Conservation (phyloP, 2,113 vertebrate species). For the Turnix velox region DNA sequence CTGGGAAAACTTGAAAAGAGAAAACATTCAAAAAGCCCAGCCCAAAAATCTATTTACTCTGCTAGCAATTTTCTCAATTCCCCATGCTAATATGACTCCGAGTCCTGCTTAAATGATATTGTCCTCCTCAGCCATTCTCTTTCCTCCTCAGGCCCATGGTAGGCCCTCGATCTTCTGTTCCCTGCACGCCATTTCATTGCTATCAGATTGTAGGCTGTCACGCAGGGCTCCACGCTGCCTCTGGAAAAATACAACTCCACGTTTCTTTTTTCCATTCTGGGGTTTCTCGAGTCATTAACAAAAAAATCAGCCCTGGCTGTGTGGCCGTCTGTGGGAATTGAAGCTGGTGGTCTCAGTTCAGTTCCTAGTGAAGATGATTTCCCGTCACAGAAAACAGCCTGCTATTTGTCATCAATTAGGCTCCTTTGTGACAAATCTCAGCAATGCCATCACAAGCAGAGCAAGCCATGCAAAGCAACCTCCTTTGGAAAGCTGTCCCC, state of each 20-base stretch:
- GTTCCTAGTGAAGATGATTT: background rate
- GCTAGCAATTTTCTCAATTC: constrained; percentile 60
- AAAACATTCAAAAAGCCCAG: constrained; percentile 66
- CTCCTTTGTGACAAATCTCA: background rate
- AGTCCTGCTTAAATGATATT: constrained; percentile 56
- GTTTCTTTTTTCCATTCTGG: background rate
- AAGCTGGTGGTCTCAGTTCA: background rate
- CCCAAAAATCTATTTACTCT: constrained; percentile 61
- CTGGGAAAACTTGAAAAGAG: constrained; percentile 68
- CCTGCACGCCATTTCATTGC: background rate
- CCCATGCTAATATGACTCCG: constrained; percentile 53
- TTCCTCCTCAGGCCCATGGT: background rate
- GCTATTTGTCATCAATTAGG: background rate
- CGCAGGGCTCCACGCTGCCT: background rate
- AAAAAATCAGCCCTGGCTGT: background rate
- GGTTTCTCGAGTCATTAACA: background rate
- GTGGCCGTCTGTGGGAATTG: background rate
- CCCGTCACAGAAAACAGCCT: background rate
- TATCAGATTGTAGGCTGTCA: background rate
- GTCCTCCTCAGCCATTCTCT: constrained; percentile 21
- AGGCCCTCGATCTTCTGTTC: background rate
- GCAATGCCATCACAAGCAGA: background rate
- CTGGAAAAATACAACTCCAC: background rate
- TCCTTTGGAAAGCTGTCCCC: background rate
- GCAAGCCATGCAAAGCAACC: background rate